Evolutionary conservation across 2,888 invertebrate genomes (phyloP), one percentile per base, ranked within the genome.

Genomic region (Blastobasis adustella): DNA sequence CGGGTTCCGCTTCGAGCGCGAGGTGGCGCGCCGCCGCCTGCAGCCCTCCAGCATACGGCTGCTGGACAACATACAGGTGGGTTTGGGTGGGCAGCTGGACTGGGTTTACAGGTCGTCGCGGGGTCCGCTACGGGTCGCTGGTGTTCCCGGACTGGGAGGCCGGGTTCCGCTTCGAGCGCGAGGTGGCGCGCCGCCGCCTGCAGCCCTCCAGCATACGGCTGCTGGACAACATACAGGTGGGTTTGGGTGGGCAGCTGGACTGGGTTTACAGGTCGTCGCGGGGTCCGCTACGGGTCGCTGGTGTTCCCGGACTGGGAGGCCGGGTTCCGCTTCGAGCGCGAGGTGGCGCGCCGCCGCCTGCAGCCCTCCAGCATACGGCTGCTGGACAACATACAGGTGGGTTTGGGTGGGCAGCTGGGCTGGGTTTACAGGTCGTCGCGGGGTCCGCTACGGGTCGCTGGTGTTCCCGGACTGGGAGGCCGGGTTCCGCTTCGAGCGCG

Each of bases 1-100:
- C 10, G 99, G 99, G 0, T 94, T 99, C 45, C 81, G 87, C 49
- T 98, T 97, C 77, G 93, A 99, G 91, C 88, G 98, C 51, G 97
- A 98, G 80, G 91, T 94, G 9, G 94, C 94, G 0, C 79, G 84
- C 40, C 90, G 94, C 71, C 90, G 97, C 50, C 95, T 97, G 71
- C 98, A 98, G 71, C 99, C 99, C 0, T 94, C 99, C 10, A 99
- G 98, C 10, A 95, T 99, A 55, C 91, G 99, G 36, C 90, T 99
- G 7, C 96, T 99, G 95, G 99, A 99, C 79, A 99, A 99, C 70
- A 96, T 97, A 60, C 99, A 87, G 79, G 87, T 86, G 42, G 36
- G 45, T 23, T 10, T 23, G 6, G 8, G n/a, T n/a, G n/a, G n/a
- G n/a, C n/a, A n/a, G n/a, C n/a, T n/a, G n/a, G 37, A 5, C 45